Conservation (phyloP, 35 echinoderm and acorn worm species). For the Amphiura filiformis region DNA sequence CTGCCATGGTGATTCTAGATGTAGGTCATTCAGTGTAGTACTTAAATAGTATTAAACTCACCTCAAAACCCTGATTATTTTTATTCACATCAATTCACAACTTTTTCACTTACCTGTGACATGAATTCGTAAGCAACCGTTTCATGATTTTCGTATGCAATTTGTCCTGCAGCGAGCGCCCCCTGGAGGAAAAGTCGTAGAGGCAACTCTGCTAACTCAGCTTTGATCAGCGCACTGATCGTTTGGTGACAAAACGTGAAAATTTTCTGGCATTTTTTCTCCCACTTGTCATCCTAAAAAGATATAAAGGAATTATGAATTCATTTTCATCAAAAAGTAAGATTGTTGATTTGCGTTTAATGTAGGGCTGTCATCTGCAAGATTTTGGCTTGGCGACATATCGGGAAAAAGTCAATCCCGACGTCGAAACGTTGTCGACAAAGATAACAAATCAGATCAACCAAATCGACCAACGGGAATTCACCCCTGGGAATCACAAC, state of each 20-base stretch:
- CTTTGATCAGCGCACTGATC: constrained; percentile 89
- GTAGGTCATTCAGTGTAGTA: too few species aligned
- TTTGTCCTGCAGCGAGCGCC: constrained; percentile 84
- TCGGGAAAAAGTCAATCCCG: too few species aligned
- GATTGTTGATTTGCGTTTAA: not conserved
- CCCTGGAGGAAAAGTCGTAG: constrained; percentile 93
- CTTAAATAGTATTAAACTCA: too few species aligned
- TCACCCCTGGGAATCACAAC: too few species aligned
- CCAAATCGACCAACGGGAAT: too few species aligned
- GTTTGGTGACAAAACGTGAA: constrained; percentile 94
- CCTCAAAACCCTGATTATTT: too few species aligned
- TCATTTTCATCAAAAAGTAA: not conserved
- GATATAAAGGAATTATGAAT: not conserved
- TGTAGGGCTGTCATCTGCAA: too few species aligned
- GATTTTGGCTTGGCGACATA: too few species aligned
- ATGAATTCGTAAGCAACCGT: constrained; percentile 97
- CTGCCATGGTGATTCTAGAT: too few species aligned
- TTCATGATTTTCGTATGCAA: constrained; percentile 96
- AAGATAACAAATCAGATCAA: too few species aligned
- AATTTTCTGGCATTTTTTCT: constrained; percentile 97
- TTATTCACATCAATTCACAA: too few species aligned
- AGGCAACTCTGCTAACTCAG: constrained; percentile 85
- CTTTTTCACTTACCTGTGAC: constrained; percentile 79
- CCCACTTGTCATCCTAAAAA: constrained; percentile 98
- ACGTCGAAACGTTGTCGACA: too few species aligned